Evolutionary conservation across 1,140 invertebrate species (phyloP).

Genomic region (Heliconius himera): DNA sequence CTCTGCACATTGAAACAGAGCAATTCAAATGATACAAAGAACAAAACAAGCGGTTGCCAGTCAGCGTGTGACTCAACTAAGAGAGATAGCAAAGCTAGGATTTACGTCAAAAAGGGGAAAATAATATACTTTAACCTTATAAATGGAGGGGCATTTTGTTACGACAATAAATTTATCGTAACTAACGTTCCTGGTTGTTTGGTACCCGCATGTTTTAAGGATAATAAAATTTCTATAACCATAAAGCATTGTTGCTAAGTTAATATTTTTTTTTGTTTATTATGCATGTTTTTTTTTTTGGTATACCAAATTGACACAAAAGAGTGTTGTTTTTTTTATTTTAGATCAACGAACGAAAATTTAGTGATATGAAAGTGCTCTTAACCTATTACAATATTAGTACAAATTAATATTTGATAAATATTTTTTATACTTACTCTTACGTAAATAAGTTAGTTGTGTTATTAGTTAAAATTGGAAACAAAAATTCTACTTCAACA

Average conservation of each 20-base stretch:
- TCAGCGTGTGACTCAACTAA: conserved; percentile 13
- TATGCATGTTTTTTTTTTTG: conserved; percentile 44
- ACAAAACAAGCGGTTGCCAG: conserved; percentile 5
- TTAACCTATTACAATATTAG: conserved; percentile 47
- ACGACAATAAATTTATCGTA: not conserved
- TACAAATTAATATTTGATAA: conserved; percentile 46
- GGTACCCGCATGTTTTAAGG: not conserved
- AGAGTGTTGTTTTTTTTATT: not conserved
- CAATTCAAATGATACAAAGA: conserved; percentile 15
- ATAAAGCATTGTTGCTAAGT: not conserved
- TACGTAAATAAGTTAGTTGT: not conserved
- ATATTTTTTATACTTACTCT: conserved; percentile 11
- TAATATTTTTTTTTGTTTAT: conserved; percentile 24
- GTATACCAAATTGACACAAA: conserved; percentile 63
- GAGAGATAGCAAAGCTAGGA: conserved; percentile 14
- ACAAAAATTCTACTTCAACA: not conserved
- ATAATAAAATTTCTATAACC: not conserved
- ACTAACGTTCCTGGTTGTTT: not conserved
- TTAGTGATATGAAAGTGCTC: conserved; percentile 64
- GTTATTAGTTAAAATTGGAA: not conserved
- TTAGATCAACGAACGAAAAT: conserved; percentile 54
- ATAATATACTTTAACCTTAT: not conserved
- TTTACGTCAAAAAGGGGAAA: not conserved
- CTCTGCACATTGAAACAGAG: conserved; percentile 15
- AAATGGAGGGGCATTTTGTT: not conserved